phyloP scores from a whole-genome alignment of 1,140 invertebrate genomes.

The Drosophila elegans region DNA sequence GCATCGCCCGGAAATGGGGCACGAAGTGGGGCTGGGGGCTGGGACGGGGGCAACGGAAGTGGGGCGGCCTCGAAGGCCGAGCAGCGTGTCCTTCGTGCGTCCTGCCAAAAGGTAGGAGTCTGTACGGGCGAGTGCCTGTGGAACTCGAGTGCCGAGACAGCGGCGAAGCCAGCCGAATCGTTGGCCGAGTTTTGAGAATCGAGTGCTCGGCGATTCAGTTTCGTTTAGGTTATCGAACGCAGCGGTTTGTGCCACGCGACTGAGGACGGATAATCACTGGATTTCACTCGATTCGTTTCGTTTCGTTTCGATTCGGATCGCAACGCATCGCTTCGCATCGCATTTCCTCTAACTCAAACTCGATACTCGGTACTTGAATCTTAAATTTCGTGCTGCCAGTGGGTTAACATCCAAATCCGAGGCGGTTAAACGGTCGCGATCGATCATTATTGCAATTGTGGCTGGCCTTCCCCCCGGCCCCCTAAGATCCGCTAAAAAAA shows the following conservation, averaged over 20 bases:
- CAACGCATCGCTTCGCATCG: neutral
- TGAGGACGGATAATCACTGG: slow-evolving; percentile 5
- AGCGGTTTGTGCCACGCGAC: slow-evolving; percentile 47
- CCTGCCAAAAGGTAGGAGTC: slow-evolving; percentile 10
- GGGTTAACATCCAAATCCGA: no score
- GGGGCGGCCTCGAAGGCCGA: no score
- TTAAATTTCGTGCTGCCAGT: no score
- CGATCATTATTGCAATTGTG: slow-evolving; percentile 6
- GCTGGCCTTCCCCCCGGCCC: slow-evolving; percentile 1
- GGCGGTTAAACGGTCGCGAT: slow-evolving; percentile 14
- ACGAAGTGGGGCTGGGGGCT: neutral
- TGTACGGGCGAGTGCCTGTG: slow-evolving; percentile 12
- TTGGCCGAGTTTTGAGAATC: slow-evolving; percentile 70
- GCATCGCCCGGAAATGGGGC: slow-evolving; percentile 1
- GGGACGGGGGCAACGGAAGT: slow-evolving; percentile 7
- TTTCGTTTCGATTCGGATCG: slow-evolving; percentile 12
- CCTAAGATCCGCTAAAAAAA: neutral
- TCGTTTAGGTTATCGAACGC: slow-evolving; percentile 66
- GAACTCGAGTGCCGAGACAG: slow-evolving; percentile 6
- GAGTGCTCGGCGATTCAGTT: slow-evolving; percentile 57
- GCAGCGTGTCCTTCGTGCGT: slow-evolving; percentile 5
- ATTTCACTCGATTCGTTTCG: slow-evolving; percentile 15
- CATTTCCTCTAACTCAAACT: neutral
- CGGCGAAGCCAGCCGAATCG: slow-evolving; percentile 18
- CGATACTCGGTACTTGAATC: no score